Evolutionary conservation across 2,888 invertebrate genomes (phyloP).

Genomic region (Eurytoma californica): DNA sequence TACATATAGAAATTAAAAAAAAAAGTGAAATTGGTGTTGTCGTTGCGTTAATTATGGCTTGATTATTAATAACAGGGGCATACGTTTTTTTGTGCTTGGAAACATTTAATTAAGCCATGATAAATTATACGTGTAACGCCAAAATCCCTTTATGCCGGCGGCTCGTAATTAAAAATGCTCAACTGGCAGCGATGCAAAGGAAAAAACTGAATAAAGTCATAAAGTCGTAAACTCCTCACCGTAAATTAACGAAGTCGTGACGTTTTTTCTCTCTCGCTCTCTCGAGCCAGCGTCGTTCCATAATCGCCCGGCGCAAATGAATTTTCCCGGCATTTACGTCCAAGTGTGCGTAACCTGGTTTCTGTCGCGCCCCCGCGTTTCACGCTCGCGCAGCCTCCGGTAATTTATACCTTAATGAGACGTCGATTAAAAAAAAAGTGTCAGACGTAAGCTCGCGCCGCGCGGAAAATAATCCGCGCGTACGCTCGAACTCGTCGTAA

Average conservation of each 20-base stretch:
- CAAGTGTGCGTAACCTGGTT: conserved; percentile 47
- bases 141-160: neutral
- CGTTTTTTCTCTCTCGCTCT: conserved; percentile 7
- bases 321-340: conserved; percentile 48
- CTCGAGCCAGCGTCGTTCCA: neutral
- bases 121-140: no score
- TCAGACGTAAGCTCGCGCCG: neutral
- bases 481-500: neutral
- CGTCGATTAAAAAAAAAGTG: conserved; percentile 40
- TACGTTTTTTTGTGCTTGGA: no score
- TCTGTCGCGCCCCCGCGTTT: conserved; percentile 42
- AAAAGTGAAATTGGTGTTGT: no score
- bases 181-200: neutral
- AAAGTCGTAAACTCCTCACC: neutral
- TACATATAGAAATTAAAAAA: no score
- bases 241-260: conserved; percentile 20
- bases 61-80: no score
- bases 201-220: neutral
- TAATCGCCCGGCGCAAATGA: conserved; percentile 29
- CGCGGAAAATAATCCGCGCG: conserved; percentile 41
- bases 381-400: conserved; percentile 12
- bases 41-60: no score
- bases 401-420: conserved; percentile 51
- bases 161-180: neutral
- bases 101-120: no score